These are phyloP conservation scores for Hippocampus kuda DNA, from an alignment of 2,797 vertebrate genomes.

Conservation along the genomic window DNA sequence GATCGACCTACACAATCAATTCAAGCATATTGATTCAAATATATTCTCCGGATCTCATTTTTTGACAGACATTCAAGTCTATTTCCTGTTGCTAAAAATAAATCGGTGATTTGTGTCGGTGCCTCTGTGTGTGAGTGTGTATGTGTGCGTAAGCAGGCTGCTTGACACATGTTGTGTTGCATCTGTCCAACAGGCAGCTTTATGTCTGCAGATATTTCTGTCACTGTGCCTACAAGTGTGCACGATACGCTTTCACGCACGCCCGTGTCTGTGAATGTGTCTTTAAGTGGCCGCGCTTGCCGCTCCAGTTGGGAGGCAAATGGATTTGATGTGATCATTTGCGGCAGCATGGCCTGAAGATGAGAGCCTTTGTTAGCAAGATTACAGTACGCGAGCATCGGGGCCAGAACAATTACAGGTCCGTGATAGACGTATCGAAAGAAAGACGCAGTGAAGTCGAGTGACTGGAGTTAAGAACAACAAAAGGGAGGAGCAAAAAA, in stretches of 20 bases:
- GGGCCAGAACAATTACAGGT: conserved; percentile 1
- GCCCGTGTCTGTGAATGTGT: background rate
- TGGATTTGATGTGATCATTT: conserved; percentile 64
- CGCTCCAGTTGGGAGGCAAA: conserved; percentile 49
- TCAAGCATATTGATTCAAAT: conserved; percentile 3
- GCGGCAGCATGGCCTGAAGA: conserved; percentile 60
- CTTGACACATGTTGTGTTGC: background rate
- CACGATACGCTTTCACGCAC: conserved; percentile 1
- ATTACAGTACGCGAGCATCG: conserved; percentile 64
- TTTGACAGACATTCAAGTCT: conserved; percentile 1
- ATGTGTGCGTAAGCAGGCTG: conserved; percentile 4
- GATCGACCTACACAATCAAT: background rate
- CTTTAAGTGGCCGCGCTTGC: conserved; percentile 3
- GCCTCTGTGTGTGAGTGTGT: background rate
- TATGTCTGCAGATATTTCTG: conserved; percentile 15
- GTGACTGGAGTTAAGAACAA: conserved; percentile 10
- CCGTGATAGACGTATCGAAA: conserved; percentile 8
- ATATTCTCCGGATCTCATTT: background rate
- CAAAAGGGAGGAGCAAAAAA: conserved; percentile 6
- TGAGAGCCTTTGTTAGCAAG: conserved; percentile 50
- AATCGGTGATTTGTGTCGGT: background rate
- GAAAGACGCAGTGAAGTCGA: background rate
- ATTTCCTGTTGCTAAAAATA: background rate
- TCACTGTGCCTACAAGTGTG: background rate
- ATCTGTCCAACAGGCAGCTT: conserved; percentile 1